Conservation (phyloP, 2,888 invertebrate genomes). For the Pecten maximus region DNA sequence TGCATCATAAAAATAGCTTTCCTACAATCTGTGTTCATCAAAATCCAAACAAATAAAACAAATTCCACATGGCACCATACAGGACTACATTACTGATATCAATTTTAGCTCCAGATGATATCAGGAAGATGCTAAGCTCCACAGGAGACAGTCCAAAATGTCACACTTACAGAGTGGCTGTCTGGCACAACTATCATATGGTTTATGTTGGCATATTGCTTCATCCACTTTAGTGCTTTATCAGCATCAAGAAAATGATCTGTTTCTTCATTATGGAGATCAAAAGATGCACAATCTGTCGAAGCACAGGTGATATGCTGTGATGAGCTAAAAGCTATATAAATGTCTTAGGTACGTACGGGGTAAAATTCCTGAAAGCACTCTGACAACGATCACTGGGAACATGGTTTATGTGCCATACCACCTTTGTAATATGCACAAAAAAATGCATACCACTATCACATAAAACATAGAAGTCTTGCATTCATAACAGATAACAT, state of each 20-base stretch:
- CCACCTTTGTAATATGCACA: neutral
- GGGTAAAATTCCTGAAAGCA: neutral
- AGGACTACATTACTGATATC: neutral
- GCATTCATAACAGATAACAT: neutral
- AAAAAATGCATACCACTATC: neutral
- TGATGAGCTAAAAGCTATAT: neutral
- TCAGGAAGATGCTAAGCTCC: neutral
- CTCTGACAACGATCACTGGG: neutral
- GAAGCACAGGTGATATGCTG: neutral
- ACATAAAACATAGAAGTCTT: neutral
- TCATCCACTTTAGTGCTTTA: neutral
- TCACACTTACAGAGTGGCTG: conserved; percentile 13
- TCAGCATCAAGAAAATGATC: conserved; percentile 11
- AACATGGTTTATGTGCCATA: neutral
- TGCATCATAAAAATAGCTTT: conserved; percentile 21
- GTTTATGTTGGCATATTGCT: neutral
- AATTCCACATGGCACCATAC: neutral
- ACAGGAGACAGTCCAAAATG: conserved; percentile 22
- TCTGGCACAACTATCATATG: conserved; percentile 23
- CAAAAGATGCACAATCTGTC: neutral
- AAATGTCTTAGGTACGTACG: neutral
- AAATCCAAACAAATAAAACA: conserved; percentile 4
- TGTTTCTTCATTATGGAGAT: neutral
- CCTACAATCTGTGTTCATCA: conserved; percentile 13
- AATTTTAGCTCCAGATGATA: neutral